Evolutionary conservation across 2,888 invertebrate species (phyloP).

Genomic region (Pristionchus maxplancki): DNA sequence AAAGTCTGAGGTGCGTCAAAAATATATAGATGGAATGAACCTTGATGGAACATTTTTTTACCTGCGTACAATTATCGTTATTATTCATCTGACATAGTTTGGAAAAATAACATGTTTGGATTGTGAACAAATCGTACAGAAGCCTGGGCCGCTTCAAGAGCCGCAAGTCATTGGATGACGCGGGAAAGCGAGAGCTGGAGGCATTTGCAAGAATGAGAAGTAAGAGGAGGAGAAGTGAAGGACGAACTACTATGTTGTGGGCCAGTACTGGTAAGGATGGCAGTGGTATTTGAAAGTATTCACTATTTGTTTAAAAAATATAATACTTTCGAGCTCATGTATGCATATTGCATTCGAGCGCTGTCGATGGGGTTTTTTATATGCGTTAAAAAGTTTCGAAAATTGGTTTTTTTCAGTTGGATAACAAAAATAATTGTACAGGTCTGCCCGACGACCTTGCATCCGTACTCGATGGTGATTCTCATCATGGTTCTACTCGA

Average conservation of each 20-base stretch:
- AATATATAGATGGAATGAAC: no score
- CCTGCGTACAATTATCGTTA: neutral
- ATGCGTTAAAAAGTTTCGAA: no score
- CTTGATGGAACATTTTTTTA: no score
- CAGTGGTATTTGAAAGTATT: neutral
- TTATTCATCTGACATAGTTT: neutral
- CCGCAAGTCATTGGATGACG: slow-evolving; percentile 27
- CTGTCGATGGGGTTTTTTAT: neutral
- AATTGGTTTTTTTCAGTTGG: neutral
- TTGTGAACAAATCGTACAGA: neutral
- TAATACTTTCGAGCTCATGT: no score
- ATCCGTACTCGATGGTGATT: neutral
- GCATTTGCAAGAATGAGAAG: slow-evolving; percentile 40
- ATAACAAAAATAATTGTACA: neutral
- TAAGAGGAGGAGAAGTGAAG: slow-evolving; percentile 32
- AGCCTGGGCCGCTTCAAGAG: slow-evolving; percentile 41
- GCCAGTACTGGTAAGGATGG: neutral
- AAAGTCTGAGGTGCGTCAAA: neutral
- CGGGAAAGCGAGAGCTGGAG: slow-evolving; percentile 9
- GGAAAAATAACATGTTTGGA: neutral
- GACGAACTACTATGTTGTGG: neutral
- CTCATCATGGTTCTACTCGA: neutral
- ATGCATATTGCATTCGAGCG: neutral
- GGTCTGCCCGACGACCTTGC: slow-evolving; percentile 45
- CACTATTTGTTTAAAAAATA: neutral